A percentile compares a stretch with the other conserved stretches of the same genome.
Evolutionary conservation across 1,140 invertebrate species (phyloP).

Genomic region (Stratiolaelaps scimitus): DNA sequence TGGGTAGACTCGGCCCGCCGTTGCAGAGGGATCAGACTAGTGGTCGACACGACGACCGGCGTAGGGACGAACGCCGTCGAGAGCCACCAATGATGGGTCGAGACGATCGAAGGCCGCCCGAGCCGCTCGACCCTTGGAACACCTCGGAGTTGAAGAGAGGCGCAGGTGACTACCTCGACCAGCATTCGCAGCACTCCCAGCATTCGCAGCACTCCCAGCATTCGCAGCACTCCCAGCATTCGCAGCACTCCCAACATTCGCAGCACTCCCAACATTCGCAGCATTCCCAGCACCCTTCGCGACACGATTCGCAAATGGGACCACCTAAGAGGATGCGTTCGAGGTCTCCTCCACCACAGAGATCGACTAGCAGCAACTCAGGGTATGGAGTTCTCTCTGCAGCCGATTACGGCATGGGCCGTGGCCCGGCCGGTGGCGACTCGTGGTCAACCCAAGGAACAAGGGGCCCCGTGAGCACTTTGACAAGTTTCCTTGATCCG

Average conservation of each 20-base stretch:
- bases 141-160: slow-evolving; percentile 5
- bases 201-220: not conserved
- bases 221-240: not conserved
- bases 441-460: too few species aligned
- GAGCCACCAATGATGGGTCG: not conserved
- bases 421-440: too few species aligned
- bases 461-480: too few species aligned
- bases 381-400: too few species aligned
- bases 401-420: too few species aligned
- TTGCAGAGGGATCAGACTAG: not conserved
- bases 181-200: not conserved
- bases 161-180: slow-evolving; percentile 19
- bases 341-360: slow-evolving; percentile 8
- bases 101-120: not conserved
- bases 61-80: slow-evolving; percentile 10
- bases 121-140: not conserved
- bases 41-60: slow-evolving; percentile 10
- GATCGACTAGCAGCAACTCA: not conserved
- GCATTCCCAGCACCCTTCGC: too few species aligned
- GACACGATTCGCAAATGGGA: too few species aligned
- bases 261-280: not conserved
- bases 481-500: too few species aligned
- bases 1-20: not conserved
- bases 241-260: too few species aligned
- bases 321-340: not conserved